Conservation (phyloP, 2,113 vertebrate genomes). For the Rhea americana region DNA sequence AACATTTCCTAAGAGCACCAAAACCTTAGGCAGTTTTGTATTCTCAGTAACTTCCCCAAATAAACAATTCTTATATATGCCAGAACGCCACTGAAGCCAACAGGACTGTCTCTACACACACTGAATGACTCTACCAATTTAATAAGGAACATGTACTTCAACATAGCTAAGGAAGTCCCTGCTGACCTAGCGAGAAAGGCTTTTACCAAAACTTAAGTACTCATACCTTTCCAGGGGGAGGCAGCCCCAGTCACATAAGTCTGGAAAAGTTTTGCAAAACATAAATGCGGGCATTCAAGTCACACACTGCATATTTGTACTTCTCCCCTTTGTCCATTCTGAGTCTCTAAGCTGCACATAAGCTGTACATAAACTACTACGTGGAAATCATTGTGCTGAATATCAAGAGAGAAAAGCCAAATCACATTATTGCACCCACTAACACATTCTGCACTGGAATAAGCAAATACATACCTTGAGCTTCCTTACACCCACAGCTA, state of each 20-base stretch:
- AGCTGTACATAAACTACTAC: not conserved
- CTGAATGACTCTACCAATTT: not conserved
- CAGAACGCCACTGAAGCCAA: not conserved
- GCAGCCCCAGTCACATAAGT: not conserved
- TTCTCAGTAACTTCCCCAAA: too few species aligned
- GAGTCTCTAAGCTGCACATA: not conserved
- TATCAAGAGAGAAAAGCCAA: not conserved
- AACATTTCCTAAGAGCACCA: not conserved
- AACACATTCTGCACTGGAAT: not conserved
- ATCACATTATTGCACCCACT: not conserved
- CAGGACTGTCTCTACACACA: not conserved
- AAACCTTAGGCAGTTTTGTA: too few species aligned
- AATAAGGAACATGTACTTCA: not conserved
- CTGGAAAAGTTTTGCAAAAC: too few species aligned
- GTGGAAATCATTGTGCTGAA: not conserved
- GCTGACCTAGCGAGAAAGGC: not conserved
- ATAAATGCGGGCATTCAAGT: not conserved
- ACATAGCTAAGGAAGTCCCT: not conserved
- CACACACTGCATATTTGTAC: accelerated
- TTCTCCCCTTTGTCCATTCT: not conserved
- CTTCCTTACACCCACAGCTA: not conserved
- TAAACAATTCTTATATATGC: too few species aligned
- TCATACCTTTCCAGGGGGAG: not conserved
- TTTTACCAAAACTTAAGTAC: not conserved
- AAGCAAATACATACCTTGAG: not conserved